Evolutionary conservation across 2,888 invertebrate genomes (phyloP).

Genomic region (Morinoia aosen): DNA sequence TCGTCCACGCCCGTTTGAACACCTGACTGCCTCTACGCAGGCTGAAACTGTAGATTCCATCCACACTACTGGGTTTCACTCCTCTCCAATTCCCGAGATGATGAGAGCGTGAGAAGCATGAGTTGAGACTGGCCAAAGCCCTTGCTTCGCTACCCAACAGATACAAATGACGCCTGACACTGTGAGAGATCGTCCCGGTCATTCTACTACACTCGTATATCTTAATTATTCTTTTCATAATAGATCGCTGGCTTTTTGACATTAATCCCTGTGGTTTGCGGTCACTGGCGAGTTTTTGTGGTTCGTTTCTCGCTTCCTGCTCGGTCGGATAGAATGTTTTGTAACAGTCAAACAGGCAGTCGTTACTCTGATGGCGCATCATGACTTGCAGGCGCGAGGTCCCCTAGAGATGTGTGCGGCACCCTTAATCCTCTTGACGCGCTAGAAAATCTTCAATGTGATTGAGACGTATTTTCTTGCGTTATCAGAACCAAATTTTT

Average conservation of each 20-base stretch:
- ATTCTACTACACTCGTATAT: slow-evolving; percentile 53
- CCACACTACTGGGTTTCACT: not conserved
- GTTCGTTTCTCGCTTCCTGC: slow-evolving; percentile 38
- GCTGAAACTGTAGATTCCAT: not conserved
- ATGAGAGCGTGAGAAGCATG: slow-evolving; percentile 41
- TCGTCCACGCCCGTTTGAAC: no score
- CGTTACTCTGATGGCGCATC: slow-evolving; percentile 42
- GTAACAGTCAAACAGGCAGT: slow-evolving; percentile 53
- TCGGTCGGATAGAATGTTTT: slow-evolving; percentile 43
- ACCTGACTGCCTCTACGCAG: not conserved
- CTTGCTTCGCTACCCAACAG: not conserved
- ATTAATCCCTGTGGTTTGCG: slow-evolving; percentile 53
- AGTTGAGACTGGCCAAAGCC: not conserved
- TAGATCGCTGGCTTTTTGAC: slow-evolving; percentile 53
- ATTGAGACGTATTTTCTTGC: slow-evolving; percentile 29
- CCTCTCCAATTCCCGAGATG: not conserved
- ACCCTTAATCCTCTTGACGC: not conserved
- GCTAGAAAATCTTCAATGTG: slow-evolving; percentile 9
- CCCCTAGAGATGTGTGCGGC: slow-evolving; percentile 21
- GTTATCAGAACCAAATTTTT: not conserved
- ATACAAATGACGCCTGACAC: slow-evolving; percentile 50
- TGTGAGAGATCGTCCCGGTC: slow-evolving; percentile 47
- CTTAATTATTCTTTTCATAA: slow-evolving; percentile 53
- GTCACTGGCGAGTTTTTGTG: slow-evolving; percentile 36
- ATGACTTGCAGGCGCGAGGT: slow-evolving; percentile 27